phyloP scores from a whole-genome alignment of 2,797 vertebrate species.

The Tapera naevia region DNA sequence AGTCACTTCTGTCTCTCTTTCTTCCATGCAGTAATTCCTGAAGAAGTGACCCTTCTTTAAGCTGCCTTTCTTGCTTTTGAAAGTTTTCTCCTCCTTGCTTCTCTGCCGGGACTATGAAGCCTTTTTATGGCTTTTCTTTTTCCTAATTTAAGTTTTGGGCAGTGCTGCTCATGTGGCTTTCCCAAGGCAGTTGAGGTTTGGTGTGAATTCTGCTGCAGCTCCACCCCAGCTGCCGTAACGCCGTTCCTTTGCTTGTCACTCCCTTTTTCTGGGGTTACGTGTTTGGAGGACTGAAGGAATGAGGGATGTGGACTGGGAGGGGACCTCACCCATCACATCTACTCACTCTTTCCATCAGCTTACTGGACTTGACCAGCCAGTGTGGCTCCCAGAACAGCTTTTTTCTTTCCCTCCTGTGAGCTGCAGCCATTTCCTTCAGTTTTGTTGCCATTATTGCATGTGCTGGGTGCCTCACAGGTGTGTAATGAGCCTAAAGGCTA shows the following conservation, averaged over 20 bases:
- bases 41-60: neutral
- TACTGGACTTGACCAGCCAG: neutral
- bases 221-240: neutral
- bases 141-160: neutral
- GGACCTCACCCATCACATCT: neutral
- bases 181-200: neutral
- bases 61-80: neutral
- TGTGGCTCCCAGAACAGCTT: neutral
- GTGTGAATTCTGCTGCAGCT: neutral
- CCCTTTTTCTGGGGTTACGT: neutral
- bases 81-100: neutral
- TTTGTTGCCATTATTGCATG: neutral
- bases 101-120: neutral
- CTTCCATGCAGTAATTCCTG: slow-evolving; percentile 31
- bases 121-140: neutral
- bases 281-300: neutral
- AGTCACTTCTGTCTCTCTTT: neutral
- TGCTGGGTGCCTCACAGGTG: neutral
- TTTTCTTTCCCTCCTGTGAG: neutral
- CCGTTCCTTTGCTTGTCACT: neutral
- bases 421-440: neutral
- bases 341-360: neutral
- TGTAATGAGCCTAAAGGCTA: neutral
- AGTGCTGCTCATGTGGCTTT: neutral
- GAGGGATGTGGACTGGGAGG: accelerated